Conservation (phyloP, 2,797 vertebrate genomes). For the Mastacembelus armatus region DNA sequence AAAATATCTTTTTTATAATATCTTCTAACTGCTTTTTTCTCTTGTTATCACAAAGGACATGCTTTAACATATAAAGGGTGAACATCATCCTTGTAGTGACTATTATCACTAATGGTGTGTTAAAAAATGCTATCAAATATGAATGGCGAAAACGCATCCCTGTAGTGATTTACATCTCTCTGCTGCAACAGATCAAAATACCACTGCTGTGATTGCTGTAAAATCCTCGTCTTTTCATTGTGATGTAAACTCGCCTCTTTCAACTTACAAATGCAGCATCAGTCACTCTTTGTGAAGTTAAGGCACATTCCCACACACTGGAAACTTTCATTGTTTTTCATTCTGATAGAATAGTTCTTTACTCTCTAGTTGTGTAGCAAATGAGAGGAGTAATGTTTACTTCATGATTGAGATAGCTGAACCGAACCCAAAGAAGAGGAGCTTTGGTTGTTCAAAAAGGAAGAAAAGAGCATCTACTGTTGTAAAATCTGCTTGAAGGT, state of each 20-base stretch:
- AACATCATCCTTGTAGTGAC: no score
- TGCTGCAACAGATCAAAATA: slow-evolving; percentile 11
- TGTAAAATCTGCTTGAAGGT: slow-evolving; percentile 62
- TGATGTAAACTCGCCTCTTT: slow-evolving; percentile 37
- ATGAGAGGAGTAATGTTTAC: slow-evolving; percentile 56
- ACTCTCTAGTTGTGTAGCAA: slow-evolving; percentile 28
- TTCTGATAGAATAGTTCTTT: slow-evolving; percentile 54
- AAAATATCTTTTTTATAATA: no score
- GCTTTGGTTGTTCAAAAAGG: slow-evolving; percentile 41
- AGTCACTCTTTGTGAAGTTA: slow-evolving; percentile 51
- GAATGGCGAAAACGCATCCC: background rate
- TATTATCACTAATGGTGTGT: background rate
- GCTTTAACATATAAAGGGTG: no score
- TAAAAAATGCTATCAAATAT: background rate
- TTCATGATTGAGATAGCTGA: slow-evolving; percentile 47
- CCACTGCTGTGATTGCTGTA: slow-evolving; percentile 17
- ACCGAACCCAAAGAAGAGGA: slow-evolving; percentile 37
- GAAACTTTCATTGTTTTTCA: slow-evolving; percentile 47
- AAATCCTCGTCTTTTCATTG: slow-evolving; percentile 30
- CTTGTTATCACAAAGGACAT: no score
- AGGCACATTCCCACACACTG: slow-evolving; percentile 46
- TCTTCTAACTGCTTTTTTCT: no score
- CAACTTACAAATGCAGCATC: slow-evolving; percentile 40
- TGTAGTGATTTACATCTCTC: slow-evolving; percentile 23
- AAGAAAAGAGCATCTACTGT: slow-evolving; percentile 67